These are phyloP conservation scores for Amia ocellicauda DNA, from an alignment of 2,113 vertebrate genomes.

Conservation along the genomic window DNA sequence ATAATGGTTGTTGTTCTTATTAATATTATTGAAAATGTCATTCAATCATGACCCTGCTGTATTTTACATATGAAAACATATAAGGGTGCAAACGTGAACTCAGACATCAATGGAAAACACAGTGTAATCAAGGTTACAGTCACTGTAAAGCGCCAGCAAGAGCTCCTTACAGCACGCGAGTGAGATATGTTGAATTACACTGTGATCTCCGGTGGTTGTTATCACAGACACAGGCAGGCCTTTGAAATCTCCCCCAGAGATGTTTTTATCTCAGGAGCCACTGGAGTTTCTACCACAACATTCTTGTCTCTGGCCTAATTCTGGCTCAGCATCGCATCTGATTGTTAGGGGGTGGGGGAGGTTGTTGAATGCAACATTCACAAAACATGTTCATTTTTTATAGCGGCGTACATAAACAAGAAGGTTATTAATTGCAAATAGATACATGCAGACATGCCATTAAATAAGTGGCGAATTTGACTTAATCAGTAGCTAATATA, in stretches of 20 bases:
- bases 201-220: conserved; percentile 40
- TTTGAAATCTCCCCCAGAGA: conserved; percentile 37
- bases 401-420: too few species aligned
- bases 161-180: conserved; percentile 28
- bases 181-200: conserved; percentile 54
- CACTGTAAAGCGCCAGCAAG: conserved; percentile 22
- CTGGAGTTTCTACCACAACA: conserved; percentile 16
- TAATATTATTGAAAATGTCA: too few species aligned
- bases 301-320: conserved; percentile 12
- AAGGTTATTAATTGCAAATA: too few species aligned
- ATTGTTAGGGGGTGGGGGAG: background rate
- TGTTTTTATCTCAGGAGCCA: conserved; percentile 25
- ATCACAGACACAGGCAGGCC: conserved; percentile 26
- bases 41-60: too few species aligned
- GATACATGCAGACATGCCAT: too few species aligned
- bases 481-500: too few species aligned
- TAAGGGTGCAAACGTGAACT: background rate
- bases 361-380: too few species aligned
- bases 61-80: background rate
- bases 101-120: background rate
- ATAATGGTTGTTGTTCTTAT: too few species aligned
- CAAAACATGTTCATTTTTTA: too few species aligned
- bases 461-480: too few species aligned
- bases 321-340: background rate
- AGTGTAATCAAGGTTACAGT: background rate